phyloP scores from a whole-genome alignment of 2,888 invertebrate species.

The Cerceris ruficornis region DNA sequence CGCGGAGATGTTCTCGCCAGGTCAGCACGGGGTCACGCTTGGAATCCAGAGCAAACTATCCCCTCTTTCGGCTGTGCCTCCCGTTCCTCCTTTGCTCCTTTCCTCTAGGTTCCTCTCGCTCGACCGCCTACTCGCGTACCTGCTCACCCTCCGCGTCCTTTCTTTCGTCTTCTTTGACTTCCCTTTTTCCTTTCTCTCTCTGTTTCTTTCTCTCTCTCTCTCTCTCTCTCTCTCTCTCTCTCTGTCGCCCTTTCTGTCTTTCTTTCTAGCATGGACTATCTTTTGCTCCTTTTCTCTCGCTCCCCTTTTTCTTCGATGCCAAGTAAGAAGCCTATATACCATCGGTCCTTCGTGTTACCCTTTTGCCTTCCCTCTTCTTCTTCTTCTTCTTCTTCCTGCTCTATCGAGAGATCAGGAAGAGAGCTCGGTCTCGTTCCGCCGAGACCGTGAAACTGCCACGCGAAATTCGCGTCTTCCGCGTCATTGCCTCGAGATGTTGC shows the following conservation, averaged over 20 bases:
- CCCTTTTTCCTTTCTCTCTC: conserved; percentile 9
- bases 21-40: conserved; percentile 81
- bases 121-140: conserved; percentile 66
- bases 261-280: conserved; percentile 9
- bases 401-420: conserved; percentile 28
- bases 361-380: conserved; percentile 43
- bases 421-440: conserved; percentile 31
- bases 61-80: conserved; percentile 66
- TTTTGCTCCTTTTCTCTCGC: conserved; percentile 41
- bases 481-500: conserved; percentile 75
- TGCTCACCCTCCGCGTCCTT: conserved; percentile 37
- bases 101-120: conserved; percentile 60
- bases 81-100: conserved; percentile 28
- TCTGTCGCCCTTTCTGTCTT: conserved; percentile 29
- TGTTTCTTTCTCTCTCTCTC: conserved; percentile 14
- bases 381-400: conserved; percentile 22
- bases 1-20: conserved; percentile 80
- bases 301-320: conserved; percentile 59
- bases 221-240: conserved; percentile 14
- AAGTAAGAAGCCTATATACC: conserved; percentile 60
- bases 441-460: conserved; percentile 60
- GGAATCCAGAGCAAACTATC: conserved; percentile 82
- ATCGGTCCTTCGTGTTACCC: conserved; percentile 55
- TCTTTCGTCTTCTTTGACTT: conserved; percentile 28
- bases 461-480: conserved; percentile 73